phyloP scores from a whole-genome alignment of 2,113 vertebrate genomes.

The Rhizomys pruinosus region DNA sequence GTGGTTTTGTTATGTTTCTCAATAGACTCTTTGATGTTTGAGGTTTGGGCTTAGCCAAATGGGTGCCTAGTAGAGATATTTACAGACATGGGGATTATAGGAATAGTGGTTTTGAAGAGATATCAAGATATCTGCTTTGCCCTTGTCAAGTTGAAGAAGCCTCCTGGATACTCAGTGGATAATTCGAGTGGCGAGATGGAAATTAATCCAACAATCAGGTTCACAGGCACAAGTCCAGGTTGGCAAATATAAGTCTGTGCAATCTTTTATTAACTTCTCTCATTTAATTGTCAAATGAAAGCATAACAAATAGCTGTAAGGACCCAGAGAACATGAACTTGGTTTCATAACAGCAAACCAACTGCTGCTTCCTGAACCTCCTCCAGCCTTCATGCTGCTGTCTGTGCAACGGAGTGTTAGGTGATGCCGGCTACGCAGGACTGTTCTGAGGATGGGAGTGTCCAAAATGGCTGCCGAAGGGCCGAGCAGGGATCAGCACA shows the following conservation, averaged over 20 bases:
- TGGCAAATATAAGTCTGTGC: not conserved
- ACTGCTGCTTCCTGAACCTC: not conserved
- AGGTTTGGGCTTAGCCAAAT: not conserved
- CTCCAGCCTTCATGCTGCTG: not conserved
- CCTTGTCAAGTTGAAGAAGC: not conserved
- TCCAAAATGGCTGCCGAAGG: not conserved
- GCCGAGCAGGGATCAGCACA: not conserved
- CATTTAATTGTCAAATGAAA: not conserved
- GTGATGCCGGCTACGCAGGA: not conserved
- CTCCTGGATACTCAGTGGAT: not conserved
- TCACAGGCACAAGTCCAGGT: not conserved
- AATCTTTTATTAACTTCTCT: not conserved
- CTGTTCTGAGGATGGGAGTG: not conserved
- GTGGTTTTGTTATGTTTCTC: not conserved
- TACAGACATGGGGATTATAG: not conserved
- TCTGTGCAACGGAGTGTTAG: not conserved
- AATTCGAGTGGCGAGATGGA: not conserved
- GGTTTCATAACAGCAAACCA: not conserved
- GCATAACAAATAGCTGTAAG: not conserved
- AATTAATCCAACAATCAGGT: slow-evolving; percentile 6
- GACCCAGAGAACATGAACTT: not conserved
- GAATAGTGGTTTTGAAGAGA: not conserved
- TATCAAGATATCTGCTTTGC: slow-evolving; percentile 10
- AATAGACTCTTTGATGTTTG: not conserved
- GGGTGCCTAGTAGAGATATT: not conserved